A percentile compares a stretch with the other conserved stretches of the same genome.
These are phyloP conservation scores for Lucilia cuprina DNA, from an alignment of 1,140 invertebrate genomes.

Conservation along the genomic window DNA sequence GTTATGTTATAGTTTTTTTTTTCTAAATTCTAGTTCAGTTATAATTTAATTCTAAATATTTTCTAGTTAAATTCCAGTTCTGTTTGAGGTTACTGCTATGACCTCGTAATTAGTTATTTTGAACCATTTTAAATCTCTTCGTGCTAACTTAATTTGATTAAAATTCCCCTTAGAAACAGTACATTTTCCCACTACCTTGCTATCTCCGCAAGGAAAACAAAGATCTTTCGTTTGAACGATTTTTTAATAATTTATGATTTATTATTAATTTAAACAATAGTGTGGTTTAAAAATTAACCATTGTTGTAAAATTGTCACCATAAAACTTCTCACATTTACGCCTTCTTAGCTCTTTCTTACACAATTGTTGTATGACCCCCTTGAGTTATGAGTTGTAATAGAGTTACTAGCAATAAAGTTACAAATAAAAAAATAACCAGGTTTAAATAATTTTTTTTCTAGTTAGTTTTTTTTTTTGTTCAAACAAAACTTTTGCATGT, in stretches of 20 bases:
- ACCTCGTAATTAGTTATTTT: too few relatives aligned
- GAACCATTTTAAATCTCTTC: too few relatives aligned
- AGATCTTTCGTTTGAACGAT: background rate
- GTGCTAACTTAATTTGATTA: too few relatives aligned
- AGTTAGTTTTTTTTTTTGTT: background rate
- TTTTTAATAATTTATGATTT: conserved; percentile 21
- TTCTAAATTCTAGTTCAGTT: too few relatives aligned
- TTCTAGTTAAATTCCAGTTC: too few relatives aligned
- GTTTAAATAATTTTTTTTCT: background rate
- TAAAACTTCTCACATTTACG: conserved; percentile 34
- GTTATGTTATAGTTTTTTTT: too few relatives aligned
- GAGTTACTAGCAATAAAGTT: background rate
- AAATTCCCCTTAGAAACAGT: background rate
- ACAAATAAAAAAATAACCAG: background rate
- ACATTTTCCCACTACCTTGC: conserved; percentile 18
- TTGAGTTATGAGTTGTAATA: background rate
- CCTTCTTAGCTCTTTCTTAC: background rate
- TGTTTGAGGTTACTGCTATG: too few relatives aligned
- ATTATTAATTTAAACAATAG: conserved; percentile 6
- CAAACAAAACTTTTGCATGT: conserved; percentile 19
- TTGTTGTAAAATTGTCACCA: conserved; percentile 33
- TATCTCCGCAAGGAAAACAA: background rate
- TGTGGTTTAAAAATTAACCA: background rate
- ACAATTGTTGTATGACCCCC: background rate
- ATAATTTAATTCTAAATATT: too few relatives aligned